A percentile compares a stretch with the other conserved stretches of the same genome.
Evolutionary conservation across 2,888 invertebrate genomes (phyloP).

Genomic region (Amblyjoppa proteus): DNA sequence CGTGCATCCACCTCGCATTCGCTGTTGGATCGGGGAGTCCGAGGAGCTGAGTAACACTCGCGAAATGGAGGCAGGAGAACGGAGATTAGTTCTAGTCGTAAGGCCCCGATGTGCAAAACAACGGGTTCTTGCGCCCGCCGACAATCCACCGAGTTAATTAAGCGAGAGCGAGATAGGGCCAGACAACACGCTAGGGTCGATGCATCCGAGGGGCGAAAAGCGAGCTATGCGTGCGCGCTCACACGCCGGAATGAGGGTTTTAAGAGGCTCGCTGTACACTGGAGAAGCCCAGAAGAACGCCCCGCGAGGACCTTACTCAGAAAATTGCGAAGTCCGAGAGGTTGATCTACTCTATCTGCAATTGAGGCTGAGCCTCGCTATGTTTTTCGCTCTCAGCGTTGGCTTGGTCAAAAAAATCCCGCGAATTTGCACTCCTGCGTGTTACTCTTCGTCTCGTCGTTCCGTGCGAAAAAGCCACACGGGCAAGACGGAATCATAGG

Average conservation of each 20-base stretch:
- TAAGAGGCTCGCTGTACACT: background rate
- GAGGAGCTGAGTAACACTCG: background rate
- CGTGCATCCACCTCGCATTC: background rate
- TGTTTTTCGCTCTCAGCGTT: background rate
- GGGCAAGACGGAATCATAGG: constrained; percentile 19
- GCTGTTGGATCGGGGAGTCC: background rate
- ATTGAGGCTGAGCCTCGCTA: background rate
- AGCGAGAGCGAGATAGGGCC: constrained; percentile 67
- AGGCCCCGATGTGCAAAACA: constrained; percentile 64
- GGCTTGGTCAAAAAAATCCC: constrained; percentile 37
- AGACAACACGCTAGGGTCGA: constrained; percentile 47
- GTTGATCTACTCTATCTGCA: background rate
- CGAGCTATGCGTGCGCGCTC: constrained; percentile 29
- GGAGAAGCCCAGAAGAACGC: background rate
- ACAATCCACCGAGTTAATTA: constrained; percentile 77
- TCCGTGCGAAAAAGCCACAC: constrained; percentile 7
- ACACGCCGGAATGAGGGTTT: constrained; percentile 21
- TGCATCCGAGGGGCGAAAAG: constrained; percentile 52
- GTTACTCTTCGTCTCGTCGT: constrained; percentile 45
- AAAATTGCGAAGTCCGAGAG: background rate
- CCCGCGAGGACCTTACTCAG: background rate
- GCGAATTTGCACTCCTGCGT: constrained; percentile 65
- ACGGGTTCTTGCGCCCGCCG: constrained; percentile 68
- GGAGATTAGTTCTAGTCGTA: constrained; percentile 76
- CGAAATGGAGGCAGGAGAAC: background rate